phyloP scores from a whole-genome alignment of 2,888 invertebrate genomes.

The Drosophila conformis region DNA sequence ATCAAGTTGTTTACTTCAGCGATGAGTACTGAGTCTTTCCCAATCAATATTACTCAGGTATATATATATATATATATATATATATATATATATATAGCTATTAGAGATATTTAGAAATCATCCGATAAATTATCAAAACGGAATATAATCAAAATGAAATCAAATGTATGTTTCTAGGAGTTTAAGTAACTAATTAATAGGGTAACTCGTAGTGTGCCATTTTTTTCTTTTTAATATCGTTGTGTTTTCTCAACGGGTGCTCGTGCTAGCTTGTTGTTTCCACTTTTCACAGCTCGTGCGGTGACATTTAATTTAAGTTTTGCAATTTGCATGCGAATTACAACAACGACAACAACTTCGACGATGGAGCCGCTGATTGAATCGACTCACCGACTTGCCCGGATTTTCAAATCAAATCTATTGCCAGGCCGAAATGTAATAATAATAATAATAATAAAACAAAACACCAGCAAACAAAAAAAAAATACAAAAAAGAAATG shows the following conservation, averaged over 20 bases:
- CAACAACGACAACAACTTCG: constrained; percentile 22
- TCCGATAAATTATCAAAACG: background rate
- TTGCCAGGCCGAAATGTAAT: constrained; percentile 29
- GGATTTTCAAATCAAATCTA: constrained; percentile 53
- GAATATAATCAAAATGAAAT: background rate
- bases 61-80: too few relatives aligned
- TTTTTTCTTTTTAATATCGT: background rate
- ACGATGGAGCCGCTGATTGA: constrained; percentile 50
- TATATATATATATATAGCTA: background rate
- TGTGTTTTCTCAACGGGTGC: background rate
- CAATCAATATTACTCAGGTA: background rate
- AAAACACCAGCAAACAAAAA: constrained; percentile 9
- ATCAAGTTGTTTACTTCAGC: too few relatives aligned
- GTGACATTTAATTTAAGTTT: constrained; percentile 78
- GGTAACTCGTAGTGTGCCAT: background rate
- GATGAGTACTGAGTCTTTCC: background rate
- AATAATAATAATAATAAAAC: constrained; percentile 11
- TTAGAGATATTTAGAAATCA: background rate
- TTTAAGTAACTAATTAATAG: background rate
- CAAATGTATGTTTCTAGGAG: background rate
- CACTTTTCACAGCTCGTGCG: constrained; percentile 31
- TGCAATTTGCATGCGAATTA: constrained; percentile 72
- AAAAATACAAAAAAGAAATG: constrained; percentile 24
- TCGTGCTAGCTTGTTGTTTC: constrained; percentile 11
- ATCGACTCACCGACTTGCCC: constrained; percentile 30